These are phyloP conservation scores for Bolinopsis microptera DNA, from an alignment of 37 sponge, comb jelly and placozoan species.

Conservation along the genomic window DNA sequence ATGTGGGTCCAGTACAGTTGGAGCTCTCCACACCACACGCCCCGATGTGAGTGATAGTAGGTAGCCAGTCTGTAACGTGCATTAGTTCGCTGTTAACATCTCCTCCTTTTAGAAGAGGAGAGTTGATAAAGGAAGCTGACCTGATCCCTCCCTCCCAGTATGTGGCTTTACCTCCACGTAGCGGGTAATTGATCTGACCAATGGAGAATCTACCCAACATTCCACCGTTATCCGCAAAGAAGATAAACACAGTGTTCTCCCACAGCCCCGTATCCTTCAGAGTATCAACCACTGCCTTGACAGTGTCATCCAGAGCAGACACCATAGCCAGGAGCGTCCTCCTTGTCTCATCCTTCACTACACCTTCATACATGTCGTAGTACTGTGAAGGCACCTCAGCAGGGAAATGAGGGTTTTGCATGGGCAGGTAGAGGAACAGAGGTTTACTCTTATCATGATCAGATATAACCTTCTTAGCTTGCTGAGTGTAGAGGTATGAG, in stretches of 20 bases:
- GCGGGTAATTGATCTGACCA: conserved; percentile 59
- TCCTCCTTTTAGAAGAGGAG: conserved; percentile 22
- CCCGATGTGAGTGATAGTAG: conserved; percentile 48
- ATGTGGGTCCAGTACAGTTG: neutral
- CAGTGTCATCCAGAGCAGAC: conserved; percentile 32
- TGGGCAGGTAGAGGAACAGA: conserved; percentile 47
- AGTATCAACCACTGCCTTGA: neutral
- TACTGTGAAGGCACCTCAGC: conserved; percentile 13
- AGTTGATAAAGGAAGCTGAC: conserved; percentile 19
- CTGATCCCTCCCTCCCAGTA: conserved; percentile 65
- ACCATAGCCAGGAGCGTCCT: conserved; percentile 30
- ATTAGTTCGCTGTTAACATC: neutral
- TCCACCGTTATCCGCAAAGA: conserved; percentile 51
- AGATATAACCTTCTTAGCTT: neutral
- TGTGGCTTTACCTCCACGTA: conserved; percentile 18
- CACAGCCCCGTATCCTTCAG: conserved; percentile 14
- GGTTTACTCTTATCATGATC: neutral
- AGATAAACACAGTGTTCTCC: conserved; percentile 63
- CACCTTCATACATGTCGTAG: conserved; percentile 54
- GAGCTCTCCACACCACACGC: conserved; percentile 23
- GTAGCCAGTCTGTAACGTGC: conserved; percentile 63
- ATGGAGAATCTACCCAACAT: neutral
- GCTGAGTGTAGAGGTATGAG: conserved; percentile 3
- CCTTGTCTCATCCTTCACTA: conserved; percentile 15
- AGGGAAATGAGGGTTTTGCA: conserved; percentile 57